phyloP scores from a whole-genome alignment of 92 coral and sea anemone genomes.

The Palythoa caribaeorum region DNA sequence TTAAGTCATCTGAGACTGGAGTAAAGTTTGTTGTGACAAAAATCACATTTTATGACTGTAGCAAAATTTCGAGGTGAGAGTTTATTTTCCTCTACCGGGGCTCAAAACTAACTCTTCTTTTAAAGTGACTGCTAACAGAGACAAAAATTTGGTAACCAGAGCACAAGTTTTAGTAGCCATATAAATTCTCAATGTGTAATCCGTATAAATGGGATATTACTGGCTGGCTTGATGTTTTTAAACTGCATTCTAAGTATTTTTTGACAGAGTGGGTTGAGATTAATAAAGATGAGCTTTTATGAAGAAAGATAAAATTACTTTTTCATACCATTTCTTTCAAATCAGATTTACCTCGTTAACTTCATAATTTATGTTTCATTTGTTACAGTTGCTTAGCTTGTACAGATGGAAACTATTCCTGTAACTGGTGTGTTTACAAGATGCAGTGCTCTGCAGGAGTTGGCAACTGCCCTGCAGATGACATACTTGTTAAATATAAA shows the following conservation, averaged over 20 bases:
- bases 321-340: too few relatives aligned
- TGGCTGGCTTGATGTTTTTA: not conserved
- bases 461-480: slow-evolving; percentile 59
- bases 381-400: slow-evolving; percentile 68
- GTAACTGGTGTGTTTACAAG: slow-evolving; percentile 83
- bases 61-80: slow-evolving; percentile 58
- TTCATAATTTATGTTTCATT: not conserved
- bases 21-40: slow-evolving; percentile 47
- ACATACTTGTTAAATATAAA: slow-evolving; percentile 63
- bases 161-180: too few relatives aligned
- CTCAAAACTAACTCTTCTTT: not conserved
- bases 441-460: slow-evolving; percentile 69
- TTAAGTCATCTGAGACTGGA: slow-evolving; percentile 69
- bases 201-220: too few relatives aligned
- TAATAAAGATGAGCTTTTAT: too few relatives aligned
- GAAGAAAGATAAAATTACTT: too few relatives aligned
- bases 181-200: too few relatives aligned
- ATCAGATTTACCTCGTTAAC: too few relatives aligned
- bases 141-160: too few relatives aligned
- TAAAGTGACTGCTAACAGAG: too few relatives aligned
- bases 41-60: slow-evolving; percentile 67
- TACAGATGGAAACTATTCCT: slow-evolving; percentile 71
- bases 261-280: not conserved
- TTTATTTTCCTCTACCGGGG: not conserved
- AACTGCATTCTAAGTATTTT: not conserved